These are phyloP conservation scores for Triops longicaudatus DNA, from an alignment of 1,140 invertebrate species.

Conservation along the genomic window DNA sequence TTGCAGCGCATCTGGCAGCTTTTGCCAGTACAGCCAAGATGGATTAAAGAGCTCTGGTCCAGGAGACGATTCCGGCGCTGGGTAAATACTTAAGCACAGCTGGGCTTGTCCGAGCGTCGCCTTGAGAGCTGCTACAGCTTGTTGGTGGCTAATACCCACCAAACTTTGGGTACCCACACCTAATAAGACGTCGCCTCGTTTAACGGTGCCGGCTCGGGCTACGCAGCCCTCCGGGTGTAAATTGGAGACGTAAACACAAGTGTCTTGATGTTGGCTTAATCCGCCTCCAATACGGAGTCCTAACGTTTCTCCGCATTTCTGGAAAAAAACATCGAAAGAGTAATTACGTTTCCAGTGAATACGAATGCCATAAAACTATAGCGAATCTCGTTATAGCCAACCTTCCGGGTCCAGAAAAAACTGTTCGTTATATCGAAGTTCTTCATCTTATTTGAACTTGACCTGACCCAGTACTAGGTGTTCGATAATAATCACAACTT, in stretches of 20 bases:
- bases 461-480: too few relatives aligned
- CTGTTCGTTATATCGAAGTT: too few relatives aligned
- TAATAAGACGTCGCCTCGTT: conserved; percentile 40
- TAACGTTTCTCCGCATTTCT: conserved; percentile 38
- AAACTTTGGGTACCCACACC: conserved; percentile 43
- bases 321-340: not conserved
- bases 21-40: conserved; percentile 48
- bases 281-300: conserved; percentile 48
- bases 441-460: too few relatives aligned
- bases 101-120: conserved; percentile 37
- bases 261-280: conserved; percentile 38
- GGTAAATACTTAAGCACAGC: conserved; percentile 42
- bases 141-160: conserved; percentile 42
- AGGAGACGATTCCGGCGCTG: conserved; percentile 42
- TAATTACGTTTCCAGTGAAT: not conserved
- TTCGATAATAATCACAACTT: too few relatives aligned
- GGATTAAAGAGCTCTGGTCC: conserved; percentile 44
- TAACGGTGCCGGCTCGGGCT: not conserved
- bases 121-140: conserved; percentile 44
- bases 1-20: conserved; percentile 44
- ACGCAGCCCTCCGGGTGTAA: conserved; percentile 42
- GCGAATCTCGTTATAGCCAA: too few relatives aligned
- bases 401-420: too few relatives aligned
- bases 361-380: too few relatives aligned
- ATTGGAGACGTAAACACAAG: conserved; percentile 42